Conservation (phyloP, 2,113 vertebrate species). For the Manacus vitellinus region DNA sequence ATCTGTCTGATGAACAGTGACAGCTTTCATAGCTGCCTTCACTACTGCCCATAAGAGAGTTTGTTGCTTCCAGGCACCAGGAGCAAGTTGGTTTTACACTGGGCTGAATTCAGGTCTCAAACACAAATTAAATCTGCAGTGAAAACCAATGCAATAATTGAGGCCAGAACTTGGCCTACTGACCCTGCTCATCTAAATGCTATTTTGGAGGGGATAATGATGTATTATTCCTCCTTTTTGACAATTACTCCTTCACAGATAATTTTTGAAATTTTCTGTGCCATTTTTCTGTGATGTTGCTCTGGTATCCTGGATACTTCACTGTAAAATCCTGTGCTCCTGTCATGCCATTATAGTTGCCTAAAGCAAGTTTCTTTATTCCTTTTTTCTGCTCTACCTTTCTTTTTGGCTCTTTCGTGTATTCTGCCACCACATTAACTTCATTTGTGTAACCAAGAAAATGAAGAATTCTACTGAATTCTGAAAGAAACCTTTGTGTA, state of each 20-base stretch:
- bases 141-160: conserved; percentile 10
- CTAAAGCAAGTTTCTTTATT: conserved; percentile 29
- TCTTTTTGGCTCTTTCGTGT: conserved; percentile 8
- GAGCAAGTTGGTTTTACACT: conserved; percentile 1
- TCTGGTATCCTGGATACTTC: conserved; percentile 50
- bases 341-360: conserved; percentile 27
- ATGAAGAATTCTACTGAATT: conserved; percentile 28
- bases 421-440: conserved; percentile 22
- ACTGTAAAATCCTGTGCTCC: neutral
- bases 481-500: conserved; percentile 42
- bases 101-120: neutral
- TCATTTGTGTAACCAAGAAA: conserved; percentile 50
- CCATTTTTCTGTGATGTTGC: conserved; percentile 8
- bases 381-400: conserved; percentile 15
- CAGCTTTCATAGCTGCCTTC: neutral
- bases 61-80: neutral
- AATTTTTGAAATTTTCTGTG: conserved; percentile 33
- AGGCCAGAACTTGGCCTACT: conserved; percentile 18
- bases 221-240: conserved; percentile 37
- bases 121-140: neutral
- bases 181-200: conserved; percentile 38
- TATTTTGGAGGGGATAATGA: conserved; percentile 21
- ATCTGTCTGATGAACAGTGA: neutral
- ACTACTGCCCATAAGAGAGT: neutral
- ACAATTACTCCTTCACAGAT: conserved; percentile 42